Percentiles rank a stretch among this genome's conserved stretches.
Evolutionary conservation across 23 tunicate genomes (phyloP).

Genomic region (Styela clava): DNA sequence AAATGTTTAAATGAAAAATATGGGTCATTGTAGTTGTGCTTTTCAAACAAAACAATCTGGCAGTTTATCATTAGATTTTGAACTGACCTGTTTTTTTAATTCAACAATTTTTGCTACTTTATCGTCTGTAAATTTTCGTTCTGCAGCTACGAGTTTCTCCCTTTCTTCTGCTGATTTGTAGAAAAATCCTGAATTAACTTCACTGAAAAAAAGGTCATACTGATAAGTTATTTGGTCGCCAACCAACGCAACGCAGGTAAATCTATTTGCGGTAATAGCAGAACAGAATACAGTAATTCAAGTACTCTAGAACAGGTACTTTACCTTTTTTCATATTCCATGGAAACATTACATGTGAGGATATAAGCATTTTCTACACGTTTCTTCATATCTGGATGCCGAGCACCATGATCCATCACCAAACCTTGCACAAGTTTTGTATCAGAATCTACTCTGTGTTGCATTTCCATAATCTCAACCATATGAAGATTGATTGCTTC

Average conservation of each 20-base stretch:
- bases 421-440: slow-evolving; percentile 64
- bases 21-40: too few species aligned
- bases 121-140: slow-evolving; percentile 89
- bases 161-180: slow-evolving; percentile 97
- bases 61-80: too few species aligned
- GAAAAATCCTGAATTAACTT: slow-evolving; percentile 99
- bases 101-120: slow-evolving; percentile 93
- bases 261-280: neutral
- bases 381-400: slow-evolving; percentile 98
- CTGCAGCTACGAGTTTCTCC: slow-evolving; percentile 94
- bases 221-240: neutral
- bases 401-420: slow-evolving; percentile 98
- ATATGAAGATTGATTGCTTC: slow-evolving; percentile 95
- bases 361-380: slow-evolving; percentile 89
- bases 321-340: slow-evolving; percentile 98
- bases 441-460: slow-evolving; percentile 83
- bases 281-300: neutral
- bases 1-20: too few species aligned
- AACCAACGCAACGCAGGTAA: neutral
- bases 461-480: slow-evolving; percentile 99
- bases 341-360: slow-evolving; percentile 90
- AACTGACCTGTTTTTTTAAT: slow-evolving; percentile 79
- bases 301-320: too few species aligned
- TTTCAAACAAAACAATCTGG: too few species aligned
- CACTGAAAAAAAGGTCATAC: slow-evolving; percentile 47